These are phyloP conservation scores for Drosophila nigricruria DNA, from an alignment of 2,888 invertebrate species.

Conservation along the genomic window DNA sequence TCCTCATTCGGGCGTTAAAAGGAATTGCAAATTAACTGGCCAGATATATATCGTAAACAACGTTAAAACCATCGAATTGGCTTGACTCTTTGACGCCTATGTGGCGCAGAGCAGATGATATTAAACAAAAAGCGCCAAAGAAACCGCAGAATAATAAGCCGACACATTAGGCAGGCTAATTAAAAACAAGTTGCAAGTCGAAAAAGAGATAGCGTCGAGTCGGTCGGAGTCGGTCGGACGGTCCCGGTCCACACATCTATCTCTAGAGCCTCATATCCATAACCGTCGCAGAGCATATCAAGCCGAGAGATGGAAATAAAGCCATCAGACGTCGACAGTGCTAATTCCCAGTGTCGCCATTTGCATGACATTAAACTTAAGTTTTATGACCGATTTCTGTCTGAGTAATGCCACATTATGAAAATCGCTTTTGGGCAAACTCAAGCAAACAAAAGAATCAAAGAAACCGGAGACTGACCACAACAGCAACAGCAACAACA, in stretches of 20 bases:
- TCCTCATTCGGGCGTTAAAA: neutral
- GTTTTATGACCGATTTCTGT: constrained; percentile 71
- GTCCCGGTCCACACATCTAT: constrained; percentile 15
- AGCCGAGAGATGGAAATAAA: constrained; percentile 57
- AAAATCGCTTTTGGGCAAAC: constrained; percentile 43
- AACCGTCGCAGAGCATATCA: constrained; percentile 35
- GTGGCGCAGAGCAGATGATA: constrained; percentile 36
- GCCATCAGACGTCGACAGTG: constrained; percentile 62
- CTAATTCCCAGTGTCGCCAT: constrained; percentile 75
- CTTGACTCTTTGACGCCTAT: constrained; percentile 14
- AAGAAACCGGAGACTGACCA: constrained; percentile 43
- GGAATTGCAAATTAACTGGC: constrained; percentile 1
- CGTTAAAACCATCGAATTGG: constrained; percentile 8
- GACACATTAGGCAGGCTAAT: constrained; percentile 61
- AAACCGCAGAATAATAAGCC: constrained; percentile 39
- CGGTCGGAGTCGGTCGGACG: no score
- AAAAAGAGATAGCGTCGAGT: neutral
- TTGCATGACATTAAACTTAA: constrained; percentile 71
- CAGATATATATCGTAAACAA: constrained; percentile 36
- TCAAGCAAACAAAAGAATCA: constrained; percentile 29
- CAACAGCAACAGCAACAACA: neutral
- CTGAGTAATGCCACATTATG: constrained; percentile 57
- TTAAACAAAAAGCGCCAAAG: constrained; percentile 37
- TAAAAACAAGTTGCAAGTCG: constrained; percentile 54
- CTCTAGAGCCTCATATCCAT: constrained; percentile 30